phyloP scores from a whole-genome alignment of 2,113 vertebrate genomes.

The Anthoscopus minutus region DNA sequence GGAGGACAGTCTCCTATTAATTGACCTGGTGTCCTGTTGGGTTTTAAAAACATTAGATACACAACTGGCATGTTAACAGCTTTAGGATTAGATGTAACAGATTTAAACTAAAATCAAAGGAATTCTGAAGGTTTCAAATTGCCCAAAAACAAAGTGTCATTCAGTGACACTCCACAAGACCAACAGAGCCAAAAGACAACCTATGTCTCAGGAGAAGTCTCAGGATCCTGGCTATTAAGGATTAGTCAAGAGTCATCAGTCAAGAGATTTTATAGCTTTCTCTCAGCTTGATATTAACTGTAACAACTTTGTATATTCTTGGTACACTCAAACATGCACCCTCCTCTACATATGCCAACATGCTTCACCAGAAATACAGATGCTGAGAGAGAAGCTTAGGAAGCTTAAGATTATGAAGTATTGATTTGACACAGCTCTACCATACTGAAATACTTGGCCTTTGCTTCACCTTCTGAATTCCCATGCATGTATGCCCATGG shows the following conservation, averaged over 20 bases:
- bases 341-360: background rate
- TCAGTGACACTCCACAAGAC: background rate
- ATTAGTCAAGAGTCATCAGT: background rate
- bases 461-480: background rate
- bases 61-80: background rate
- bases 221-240: background rate
- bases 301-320: background rate
- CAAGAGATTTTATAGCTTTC: background rate
- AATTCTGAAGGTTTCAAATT: background rate
- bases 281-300: background rate
- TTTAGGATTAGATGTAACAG: background rate
- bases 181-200: background rate
- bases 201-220: background rate
- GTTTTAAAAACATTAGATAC: conserved; percentile 4
- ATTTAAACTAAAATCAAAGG: background rate
- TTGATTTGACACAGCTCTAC: background rate
- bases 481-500: fast-evolving
- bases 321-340: background rate
- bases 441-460: background rate
- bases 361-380: background rate
- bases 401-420: background rate
- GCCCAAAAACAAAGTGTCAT: background rate
- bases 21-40: conserved; percentile 75
- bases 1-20: conserved; percentile 81
- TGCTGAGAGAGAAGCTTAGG: background rate